phyloP scores from a whole-genome alignment of 2,888 invertebrate genomes.

The Acrocyrtus sp. region DNA sequence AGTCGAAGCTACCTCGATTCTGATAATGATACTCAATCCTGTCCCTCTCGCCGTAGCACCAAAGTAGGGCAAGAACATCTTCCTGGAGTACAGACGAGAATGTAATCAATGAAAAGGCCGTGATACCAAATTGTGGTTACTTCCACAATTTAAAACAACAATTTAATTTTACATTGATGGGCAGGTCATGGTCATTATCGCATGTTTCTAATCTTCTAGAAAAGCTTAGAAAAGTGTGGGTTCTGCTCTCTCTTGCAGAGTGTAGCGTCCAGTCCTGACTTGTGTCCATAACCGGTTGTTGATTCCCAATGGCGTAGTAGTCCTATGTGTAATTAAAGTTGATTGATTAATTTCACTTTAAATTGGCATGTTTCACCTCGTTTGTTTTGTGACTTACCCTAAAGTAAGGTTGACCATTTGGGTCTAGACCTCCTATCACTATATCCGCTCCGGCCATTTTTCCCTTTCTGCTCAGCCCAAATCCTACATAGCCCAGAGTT shows the following conservation, averaged over 20 bases:
- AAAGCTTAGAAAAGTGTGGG: slow-evolving; percentile 2
- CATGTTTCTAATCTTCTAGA: too few species aligned
- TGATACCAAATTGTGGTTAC: too few species aligned
- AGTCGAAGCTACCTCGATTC: slow-evolving; percentile 14
- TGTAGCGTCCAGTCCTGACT: background rate
- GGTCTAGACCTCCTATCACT: slow-evolving; percentile 14
- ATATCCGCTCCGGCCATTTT: slow-evolving; percentile 8
- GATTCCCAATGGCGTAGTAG: background rate
- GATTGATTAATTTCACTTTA: too few species aligned
- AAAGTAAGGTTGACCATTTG: slow-evolving; percentile 13
- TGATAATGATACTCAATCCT: slow-evolving; percentile 26
- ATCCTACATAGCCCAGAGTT: slow-evolving; percentile 15
- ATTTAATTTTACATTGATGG: too few species aligned
- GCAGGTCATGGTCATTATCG: too few species aligned
- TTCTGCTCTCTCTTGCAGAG: background rate
- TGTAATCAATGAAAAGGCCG: too few species aligned
- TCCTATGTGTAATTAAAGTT: background rate
- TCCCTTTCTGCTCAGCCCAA: slow-evolving; percentile 9
- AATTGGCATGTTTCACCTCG: too few species aligned
- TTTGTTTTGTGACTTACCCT: too few species aligned
- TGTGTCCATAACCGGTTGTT: background rate
- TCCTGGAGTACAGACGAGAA: too few species aligned
- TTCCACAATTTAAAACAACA: too few species aligned
- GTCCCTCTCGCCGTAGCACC: slow-evolving; percentile 38
- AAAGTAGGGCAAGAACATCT: slow-evolving; percentile 4